These are phyloP conservation scores for Oreochromis spilurus DNA, from an alignment of 2,113 vertebrate species.

Conservation along the genomic window DNA sequence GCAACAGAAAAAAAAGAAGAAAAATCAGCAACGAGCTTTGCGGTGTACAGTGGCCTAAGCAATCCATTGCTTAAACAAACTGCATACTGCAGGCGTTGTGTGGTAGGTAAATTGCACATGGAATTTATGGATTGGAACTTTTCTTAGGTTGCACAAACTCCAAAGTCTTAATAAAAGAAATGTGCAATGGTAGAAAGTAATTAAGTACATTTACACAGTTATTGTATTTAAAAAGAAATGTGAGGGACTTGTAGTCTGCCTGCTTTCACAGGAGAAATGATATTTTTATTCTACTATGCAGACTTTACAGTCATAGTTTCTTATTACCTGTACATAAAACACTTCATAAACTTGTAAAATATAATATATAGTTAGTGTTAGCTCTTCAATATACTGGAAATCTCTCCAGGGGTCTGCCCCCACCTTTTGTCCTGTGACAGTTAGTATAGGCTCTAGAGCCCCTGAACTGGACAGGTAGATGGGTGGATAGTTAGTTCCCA, in stretches of 20 bases:
- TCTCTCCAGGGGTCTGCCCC: background rate
- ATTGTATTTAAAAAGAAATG: background rate
- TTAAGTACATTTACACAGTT: background rate
- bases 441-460: background rate
- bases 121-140: background rate
- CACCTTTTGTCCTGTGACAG: background rate
- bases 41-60: background rate
- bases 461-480: background rate
- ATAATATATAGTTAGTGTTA: background rate
- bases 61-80: constrained; percentile 9
- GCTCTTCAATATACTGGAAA: background rate
- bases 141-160: background rate
- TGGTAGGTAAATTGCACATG: background rate
- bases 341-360: background rate
- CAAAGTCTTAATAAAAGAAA: background rate
- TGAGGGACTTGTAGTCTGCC: background rate
- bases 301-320: background rate
- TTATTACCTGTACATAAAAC: background rate
- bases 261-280: background rate
- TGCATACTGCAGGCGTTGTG: background rate
- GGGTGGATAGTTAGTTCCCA: background rate
- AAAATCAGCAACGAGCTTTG: background rate
- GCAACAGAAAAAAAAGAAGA: background rate
- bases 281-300: background rate
- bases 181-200: background rate